Base-by-base conservation (phyloP, 2,113 vertebrate genomes). In the Glaucidium brasilianum region DNA sequence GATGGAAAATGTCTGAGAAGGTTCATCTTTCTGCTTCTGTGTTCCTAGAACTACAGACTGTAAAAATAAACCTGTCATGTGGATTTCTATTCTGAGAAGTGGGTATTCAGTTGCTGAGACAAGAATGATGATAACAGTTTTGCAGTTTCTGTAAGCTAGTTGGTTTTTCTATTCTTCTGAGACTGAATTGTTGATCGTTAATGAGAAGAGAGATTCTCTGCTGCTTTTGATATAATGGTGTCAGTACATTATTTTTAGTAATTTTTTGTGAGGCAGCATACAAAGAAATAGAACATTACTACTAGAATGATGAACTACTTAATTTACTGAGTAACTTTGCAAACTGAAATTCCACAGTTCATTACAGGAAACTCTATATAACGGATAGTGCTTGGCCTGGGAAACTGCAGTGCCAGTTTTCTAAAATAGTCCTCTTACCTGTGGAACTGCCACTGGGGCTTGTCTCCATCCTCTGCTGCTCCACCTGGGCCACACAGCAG, bases 41-140 rank as follows among this genome's bases (percentile, higher is more conserved):
- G 85, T 95, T 97, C 85, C 89, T 92, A 94, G 93, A 97, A 96
- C 96, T 96, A 90, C 91, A 95, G 95, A 72, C 90, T 96, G 41
- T 64, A 97, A 96, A 97, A 96, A 97, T 96, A 97, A 96, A 96
- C 95, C 92, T 95, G 92, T 95, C 94, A 94, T 81, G 87, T 94
- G 96, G 94, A 91, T 91, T 94, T 95, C 91, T 94, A 91, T 96
- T 96, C 89, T 78, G 68, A 96, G 94, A 67, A 84, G 86, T 90
- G 85, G 91, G 87, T 75, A 95, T 94, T 96, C 84, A 92, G 95
- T 83, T 94, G 90, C 91, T 69, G 88, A 96, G 95, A 92, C 94
- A 94, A 67, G 79, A 95, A 92, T 27, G 68, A 85, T 83, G 75
- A 72, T 81, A 92, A 88, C 79, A 85, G 84, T 94, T 95, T 50